A percentile compares a stretch with the other conserved stretches of the same genome.
Evolutionary conservation across 2,113 vertebrate species (phyloP).

Genomic region (Axis porcinus): DNA sequence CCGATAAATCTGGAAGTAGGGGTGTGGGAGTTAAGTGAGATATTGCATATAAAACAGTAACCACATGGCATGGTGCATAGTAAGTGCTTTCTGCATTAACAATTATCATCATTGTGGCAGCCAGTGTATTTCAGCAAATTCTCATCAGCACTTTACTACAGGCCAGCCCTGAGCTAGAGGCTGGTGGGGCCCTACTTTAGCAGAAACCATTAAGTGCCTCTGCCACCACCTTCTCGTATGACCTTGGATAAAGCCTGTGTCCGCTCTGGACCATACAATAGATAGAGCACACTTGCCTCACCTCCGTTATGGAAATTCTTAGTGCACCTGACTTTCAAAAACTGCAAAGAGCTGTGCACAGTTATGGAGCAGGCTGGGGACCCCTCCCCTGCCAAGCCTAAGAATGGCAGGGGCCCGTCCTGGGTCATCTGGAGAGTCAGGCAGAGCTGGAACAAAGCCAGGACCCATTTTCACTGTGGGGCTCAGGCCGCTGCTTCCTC

Average conservation of each 20-base stretch:
- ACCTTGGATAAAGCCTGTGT: background rate
- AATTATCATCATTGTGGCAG: background rate
- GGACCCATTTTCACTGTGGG: background rate
- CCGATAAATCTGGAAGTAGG: background rate
- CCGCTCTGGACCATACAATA: background rate
- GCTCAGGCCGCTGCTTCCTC: background rate
- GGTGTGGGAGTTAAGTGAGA: background rate
- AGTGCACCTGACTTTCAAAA: background rate
- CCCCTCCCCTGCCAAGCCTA: background rate
- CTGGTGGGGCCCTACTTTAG: background rate
- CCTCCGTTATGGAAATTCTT: background rate
- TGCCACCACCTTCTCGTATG: background rate
- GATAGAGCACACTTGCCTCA: background rate
- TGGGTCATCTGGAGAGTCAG: background rate
- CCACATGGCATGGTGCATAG: background rate
- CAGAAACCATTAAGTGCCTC: background rate
- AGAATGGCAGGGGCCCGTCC: background rate
- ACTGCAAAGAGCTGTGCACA: background rate
- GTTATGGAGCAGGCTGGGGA: background rate
- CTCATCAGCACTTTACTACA: background rate
- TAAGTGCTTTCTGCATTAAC: background rate
- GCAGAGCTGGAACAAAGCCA: background rate
- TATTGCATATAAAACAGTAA: background rate
- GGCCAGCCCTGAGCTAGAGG: background rate
- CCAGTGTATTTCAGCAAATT: background rate